These are phyloP conservation scores for Parazoanthus swiftii DNA, from an alignment of 92 coral and sea anemone genomes.

Conservation along the genomic window DNA sequence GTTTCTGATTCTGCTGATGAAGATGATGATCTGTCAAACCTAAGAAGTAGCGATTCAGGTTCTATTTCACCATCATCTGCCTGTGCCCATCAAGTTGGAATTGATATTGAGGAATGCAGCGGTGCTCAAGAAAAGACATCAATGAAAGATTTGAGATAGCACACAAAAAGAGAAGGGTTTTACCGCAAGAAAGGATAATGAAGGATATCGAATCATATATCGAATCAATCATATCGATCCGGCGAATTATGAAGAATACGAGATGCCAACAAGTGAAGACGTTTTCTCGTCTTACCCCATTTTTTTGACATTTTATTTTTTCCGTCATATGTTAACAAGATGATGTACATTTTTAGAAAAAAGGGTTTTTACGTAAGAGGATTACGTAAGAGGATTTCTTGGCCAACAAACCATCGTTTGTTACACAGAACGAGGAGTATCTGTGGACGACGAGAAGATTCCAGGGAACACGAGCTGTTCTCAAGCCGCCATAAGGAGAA, in stretches of 20 bases:
- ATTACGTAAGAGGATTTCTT: too few relatives aligned
- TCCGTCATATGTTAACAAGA: too few relatives aligned
- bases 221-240: background rate
- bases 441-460: too few relatives aligned
- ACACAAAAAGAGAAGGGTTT: conserved; percentile 4
- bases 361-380: too few relatives aligned
- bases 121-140: background rate
- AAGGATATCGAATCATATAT: background rate
- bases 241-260: background rate
- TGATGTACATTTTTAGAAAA: too few relatives aligned
- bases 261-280: background rate
- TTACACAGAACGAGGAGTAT: too few relatives aligned
- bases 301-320: too few relatives aligned
- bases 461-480: too few relatives aligned
- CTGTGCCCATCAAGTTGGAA: conserved; percentile 1
- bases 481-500: too few relatives aligned
- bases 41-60: background rate
- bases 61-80: conserved; percentile 11
- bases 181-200: background rate
- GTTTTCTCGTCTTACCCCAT: background rate
- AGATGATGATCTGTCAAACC: background rate
- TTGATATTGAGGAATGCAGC: background rate
- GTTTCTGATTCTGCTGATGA: background rate
- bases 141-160: background rate
- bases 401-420: too few relatives aligned